These are phyloP conservation scores for Latrodectus geometricus DNA, from an alignment of 1,140 invertebrate genomes.

Conservation along the genomic window DNA sequence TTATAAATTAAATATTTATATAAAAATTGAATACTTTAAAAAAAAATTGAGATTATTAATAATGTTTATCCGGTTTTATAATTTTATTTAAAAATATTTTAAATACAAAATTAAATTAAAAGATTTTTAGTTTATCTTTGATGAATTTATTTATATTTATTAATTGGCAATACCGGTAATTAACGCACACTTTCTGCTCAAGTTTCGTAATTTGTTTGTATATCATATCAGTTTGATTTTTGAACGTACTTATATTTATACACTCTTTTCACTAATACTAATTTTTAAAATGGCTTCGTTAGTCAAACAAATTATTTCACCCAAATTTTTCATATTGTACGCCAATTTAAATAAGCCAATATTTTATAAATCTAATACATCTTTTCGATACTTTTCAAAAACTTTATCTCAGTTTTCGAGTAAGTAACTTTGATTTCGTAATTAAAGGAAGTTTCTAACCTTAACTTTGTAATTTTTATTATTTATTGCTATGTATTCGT, in stretches of 20 bases:
- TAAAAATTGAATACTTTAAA: background rate
- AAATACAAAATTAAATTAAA: too few species aligned
- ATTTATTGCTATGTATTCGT: too few species aligned
- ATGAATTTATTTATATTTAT: too few species aligned
- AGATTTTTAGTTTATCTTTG: too few species aligned
- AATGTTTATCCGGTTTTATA: too few species aligned
- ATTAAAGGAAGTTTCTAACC: too few species aligned
- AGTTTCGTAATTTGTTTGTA: background rate
- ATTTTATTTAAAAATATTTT: too few species aligned
- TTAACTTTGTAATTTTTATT: too few species aligned
- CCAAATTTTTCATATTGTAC: background rate
- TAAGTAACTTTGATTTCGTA: conserved; percentile 1
- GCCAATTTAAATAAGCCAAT: background rate
- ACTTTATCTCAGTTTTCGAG: conserved; percentile 1
- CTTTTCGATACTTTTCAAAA: conserved; percentile 5
- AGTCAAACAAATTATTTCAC: background rate
- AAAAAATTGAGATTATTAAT: too few species aligned
- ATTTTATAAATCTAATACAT: background rate
- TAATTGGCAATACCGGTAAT: background rate
- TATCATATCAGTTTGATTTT: background rate
- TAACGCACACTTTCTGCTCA: background rate
- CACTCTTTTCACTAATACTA: background rate
- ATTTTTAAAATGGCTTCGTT: background rate
- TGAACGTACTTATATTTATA: background rate
- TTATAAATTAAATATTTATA: background rate